Evolutionary conservation across 1,140 invertebrate species (phyloP), one percentile per base, ranked within the genome.

Genomic region (Pseudomyrmex cubaensis): DNA sequence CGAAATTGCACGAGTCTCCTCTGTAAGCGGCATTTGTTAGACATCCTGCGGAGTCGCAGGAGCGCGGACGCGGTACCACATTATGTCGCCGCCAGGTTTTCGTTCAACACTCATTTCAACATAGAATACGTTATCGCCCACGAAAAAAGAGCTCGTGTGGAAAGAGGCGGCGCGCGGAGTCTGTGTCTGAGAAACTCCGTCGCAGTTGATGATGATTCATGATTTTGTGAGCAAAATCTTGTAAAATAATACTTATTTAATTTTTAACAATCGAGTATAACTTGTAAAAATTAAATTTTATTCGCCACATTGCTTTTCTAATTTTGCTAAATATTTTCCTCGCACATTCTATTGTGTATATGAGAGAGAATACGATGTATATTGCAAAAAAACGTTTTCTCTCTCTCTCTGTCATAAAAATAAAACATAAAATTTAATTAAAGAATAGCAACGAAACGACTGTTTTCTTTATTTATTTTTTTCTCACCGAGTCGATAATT

Each of bases 1-100:
- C 90, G 78, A 94, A 93, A 92, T 93, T 91, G 89, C 89, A 50
- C 87, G 85, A 83, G 78, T 78, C 64, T 57, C 87, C 75, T 59
- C 46, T 61, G 17, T 54, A 52, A 83, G 35, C 61, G 73, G 77
- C 56, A 67, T n/a, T 59, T 56, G 69, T 17, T 54, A 52, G 50
- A 56, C 52, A 62, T 57, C 72, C 52, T 78, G 50, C 50, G 17
- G 17, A 67, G 61, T 12, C 44, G 69, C 80, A 56, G 22, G 8
- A 61, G 67, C 70, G 59, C 70, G 69, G 46, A 82, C 12, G 46
- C 35, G 35, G 9, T 57, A 73, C n/a, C 57, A 13, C 62, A 61
- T 75, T 82, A 82, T 61, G 74, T 54, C 69, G 52, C 17, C 35
- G 64, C 74, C 22, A 78, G 25, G 48, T 62, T 63, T 78, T 72